Base-by-base conservation (phyloP, 2,113 vertebrate genomes). In the Platichthys stellatus region DNA sequence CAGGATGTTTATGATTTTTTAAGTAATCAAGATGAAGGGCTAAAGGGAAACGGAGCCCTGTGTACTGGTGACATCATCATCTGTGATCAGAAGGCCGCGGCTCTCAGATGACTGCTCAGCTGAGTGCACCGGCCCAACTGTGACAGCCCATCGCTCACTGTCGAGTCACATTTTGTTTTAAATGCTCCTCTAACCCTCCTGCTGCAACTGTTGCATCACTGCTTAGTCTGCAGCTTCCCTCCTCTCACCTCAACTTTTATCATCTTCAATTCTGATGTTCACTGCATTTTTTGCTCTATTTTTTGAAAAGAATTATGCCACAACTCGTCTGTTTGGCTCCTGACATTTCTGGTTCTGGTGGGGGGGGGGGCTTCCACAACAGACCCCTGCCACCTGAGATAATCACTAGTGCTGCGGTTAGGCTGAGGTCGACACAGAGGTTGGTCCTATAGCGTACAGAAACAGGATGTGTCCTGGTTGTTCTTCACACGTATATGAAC, bases 161-260 rank as follows among this genome's bases (percentile, higher is more conserved):
- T 81, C 68, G 65, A 57, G 66, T 66, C 67, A 53, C 6, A 65
- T 28, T 47, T 47, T 60, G 54, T 57, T 76, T 70, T 70, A 72
- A 61, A 78, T 45, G 47, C 63, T 65, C 64, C 24, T 69, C 54
- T 49, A 38, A 78, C 57, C 57, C 43, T 60, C 18, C 68, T 57
- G 43, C 79, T 61, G 78, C 68, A 69, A 69, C 67, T 49, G 51
- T 66, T 74, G 63, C 79, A 74, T 68, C 79, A 82, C 69, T 8
- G 56, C 47, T 57, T 63, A 61, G 14, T 73, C 63, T 66, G 75
- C 53, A 63, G 64, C 26, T 57, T 35, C 26, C 45, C 4, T 47
- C 45, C 17, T 8, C n/a, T 28, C 43, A 72, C 15, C 56, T 82
- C 78, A 63, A 24, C 47, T 2, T 26, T 59, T 43, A 31, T 61